These are phyloP conservation scores for Stomatorhinus ivindoensis DNA, from an alignment of 2,113 vertebrate genomes.

Conservation along the genomic window DNA sequence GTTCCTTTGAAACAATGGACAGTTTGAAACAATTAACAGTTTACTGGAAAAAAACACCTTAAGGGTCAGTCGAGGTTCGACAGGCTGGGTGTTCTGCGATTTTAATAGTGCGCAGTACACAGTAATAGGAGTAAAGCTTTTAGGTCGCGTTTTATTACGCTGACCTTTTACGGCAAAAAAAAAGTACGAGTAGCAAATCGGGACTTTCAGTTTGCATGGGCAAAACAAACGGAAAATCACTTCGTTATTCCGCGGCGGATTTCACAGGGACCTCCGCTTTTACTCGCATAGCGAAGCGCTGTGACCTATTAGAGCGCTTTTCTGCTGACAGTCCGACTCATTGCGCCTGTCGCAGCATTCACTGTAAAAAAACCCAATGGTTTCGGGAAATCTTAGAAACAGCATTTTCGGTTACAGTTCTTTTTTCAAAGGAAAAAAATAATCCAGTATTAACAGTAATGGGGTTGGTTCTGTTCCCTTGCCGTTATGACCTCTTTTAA, in stretches of 20 bases:
- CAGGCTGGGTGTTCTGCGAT: neutral
- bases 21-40: neutral
- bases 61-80: neutral
- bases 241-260: neutral
- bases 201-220: neutral
- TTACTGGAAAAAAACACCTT: neutral
- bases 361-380: neutral
- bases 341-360: neutral
- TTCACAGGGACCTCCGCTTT: neutral
- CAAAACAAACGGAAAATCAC: neutral
- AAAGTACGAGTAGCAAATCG: neutral
- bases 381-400: neutral
- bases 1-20: neutral
- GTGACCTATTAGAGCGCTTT: neutral
- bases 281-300: neutral
- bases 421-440: neutral
- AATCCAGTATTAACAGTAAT: neutral
- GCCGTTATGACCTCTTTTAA: neutral
- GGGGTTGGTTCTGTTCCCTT: slow-evolving; percentile 10
- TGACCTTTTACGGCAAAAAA: neutral
- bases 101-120: neutral
- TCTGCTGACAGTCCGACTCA: neutral
- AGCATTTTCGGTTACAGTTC: neutral
- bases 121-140: neutral
- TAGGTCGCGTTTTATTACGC: neutral